Base-by-base conservation (phyloP, 1,140 invertebrate genomes). In the Procambarus clarkii region DNA sequence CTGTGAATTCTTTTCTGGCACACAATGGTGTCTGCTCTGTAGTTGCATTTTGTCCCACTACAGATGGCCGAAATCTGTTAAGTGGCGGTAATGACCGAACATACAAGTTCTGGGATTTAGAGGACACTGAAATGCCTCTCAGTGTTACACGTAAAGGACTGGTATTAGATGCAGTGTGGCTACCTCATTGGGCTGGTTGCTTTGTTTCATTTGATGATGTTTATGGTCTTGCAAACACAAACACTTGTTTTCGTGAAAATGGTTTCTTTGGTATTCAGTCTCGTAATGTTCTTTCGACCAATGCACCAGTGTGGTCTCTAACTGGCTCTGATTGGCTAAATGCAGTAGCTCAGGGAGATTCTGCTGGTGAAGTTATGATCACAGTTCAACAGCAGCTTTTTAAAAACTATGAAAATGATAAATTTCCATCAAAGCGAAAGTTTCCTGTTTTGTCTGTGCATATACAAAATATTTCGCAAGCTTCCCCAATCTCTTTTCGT, bases 91-190 rank as follows among this genome's bases (percentile, higher is more conserved):
- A 94, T 50, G 95, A 96, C 92, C 94, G 94, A 92, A 93, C 92
- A 64, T 94, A 94, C n/a, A 95, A 95, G 93, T 93, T 95, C 92
- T 96, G 95, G 95, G 94, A 95, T 88, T 92, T 95, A 15, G 94
- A 95, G 88, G 93, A 95, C 88, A 93, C 94, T 48, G 94, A 86
- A 64, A 83, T 24, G 84, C 94, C 95, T 3, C 90, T 94, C 48
- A 93, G 81, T 69, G 80, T 46, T 24, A 48, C 93, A 0, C 94
- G 94, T 83, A 94, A 94, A 80, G 94, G 94, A 21, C 89, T 94
- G n/a, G 93, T 94, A 64, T 92, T 93, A 3, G 93, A 95, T 93
- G 94, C 94, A 3, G 91, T 91, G 34, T 95, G 95, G 95, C 91
- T 95, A 88, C 94, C 93, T 18, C 93, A 95, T 83, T 95, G 95